phyloP scores from a whole-genome alignment of 1,140 invertebrate species.

The Tetramorium alpestre region DNA sequence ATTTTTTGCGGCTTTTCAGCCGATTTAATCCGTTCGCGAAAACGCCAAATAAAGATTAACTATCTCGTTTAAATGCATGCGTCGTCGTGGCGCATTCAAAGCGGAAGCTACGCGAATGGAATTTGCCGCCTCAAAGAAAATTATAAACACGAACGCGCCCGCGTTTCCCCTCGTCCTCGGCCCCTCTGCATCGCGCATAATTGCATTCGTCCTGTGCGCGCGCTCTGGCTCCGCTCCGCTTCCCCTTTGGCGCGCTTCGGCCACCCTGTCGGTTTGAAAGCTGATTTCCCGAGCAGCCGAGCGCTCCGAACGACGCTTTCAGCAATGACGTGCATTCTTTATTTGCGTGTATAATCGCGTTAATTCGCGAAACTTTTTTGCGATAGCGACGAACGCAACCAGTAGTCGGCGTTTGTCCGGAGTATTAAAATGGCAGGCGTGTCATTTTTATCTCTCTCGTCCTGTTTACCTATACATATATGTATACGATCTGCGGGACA shows the following conservation, averaged over 20 bases:
- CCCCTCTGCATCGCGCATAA: slow-evolving; percentile 7
- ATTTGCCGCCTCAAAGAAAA: slow-evolving; percentile 65
- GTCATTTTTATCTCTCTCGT: slow-evolving; percentile 3
- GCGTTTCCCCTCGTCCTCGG: not conserved
- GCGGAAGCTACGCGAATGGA: slow-evolving; percentile 46
- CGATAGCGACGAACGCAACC: not conserved
- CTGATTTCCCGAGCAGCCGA: slow-evolving; percentile 34
- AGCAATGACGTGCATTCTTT: slow-evolving; percentile 35
- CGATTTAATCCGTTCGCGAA: slow-evolving; percentile 66
- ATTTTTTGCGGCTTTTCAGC: slow-evolving; percentile 51
- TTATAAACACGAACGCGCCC: slow-evolving; percentile 56
- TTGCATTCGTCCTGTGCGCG: slow-evolving; percentile 49
- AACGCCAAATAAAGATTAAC: slow-evolving; percentile 71
- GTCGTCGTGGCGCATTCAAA: slow-evolving; percentile 70
- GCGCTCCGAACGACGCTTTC: slow-evolving; percentile 5
- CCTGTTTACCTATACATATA: not conserved
- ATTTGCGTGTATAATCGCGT: slow-evolving; percentile 35
- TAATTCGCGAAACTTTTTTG: slow-evolving; percentile 31
- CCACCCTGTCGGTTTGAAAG: slow-evolving; percentile 3
- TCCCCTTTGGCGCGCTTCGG: slow-evolving; percentile 41
- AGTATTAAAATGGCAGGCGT: slow-evolving; percentile 20
- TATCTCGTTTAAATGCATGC: slow-evolving; percentile 74
- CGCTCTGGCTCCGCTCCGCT: slow-evolving; percentile 3
- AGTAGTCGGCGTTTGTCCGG: not conserved
- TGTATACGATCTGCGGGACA: not conserved